Conservation (phyloP, 2,113 vertebrate species). For the Pygoscelis adeliae region DNA sequence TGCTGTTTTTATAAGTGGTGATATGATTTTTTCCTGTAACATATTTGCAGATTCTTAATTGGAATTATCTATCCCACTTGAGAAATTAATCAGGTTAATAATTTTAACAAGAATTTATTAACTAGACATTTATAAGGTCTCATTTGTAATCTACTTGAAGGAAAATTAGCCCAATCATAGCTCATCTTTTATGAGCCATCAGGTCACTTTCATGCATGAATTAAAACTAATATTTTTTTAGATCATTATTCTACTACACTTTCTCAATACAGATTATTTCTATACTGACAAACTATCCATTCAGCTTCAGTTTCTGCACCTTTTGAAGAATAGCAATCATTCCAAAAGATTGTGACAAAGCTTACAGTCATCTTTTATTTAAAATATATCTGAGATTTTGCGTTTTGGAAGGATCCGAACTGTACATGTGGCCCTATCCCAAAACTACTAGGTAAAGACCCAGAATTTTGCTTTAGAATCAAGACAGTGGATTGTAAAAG, state of each 20-base stretch:
- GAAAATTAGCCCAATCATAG: neutral
- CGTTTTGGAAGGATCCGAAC: neutral
- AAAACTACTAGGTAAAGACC: neutral
- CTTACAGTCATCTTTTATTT: neutral
- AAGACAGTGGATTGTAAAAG: neutral
- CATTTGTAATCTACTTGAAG: slow-evolving; percentile 17
- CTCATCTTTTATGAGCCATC: neutral
- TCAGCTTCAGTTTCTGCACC: neutral
- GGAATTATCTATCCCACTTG: neutral
- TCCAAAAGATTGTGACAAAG: neutral
- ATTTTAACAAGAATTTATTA: slow-evolving; percentile 39
- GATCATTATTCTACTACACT: neutral
- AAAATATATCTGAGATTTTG: neutral
- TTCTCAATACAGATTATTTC: neutral
- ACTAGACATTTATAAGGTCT: neutral
- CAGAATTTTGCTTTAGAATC: neutral
- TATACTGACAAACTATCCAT: neutral
- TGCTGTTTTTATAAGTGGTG: neutral
- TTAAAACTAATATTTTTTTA: neutral
- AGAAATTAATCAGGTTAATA: slow-evolving; percentile 34
- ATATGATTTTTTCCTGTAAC: neutral
- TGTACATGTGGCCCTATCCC: neutral
- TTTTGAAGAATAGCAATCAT: neutral
- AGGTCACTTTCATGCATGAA: slow-evolving; percentile 15
- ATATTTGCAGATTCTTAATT: neutral